These are phyloP conservation scores for Dryococelus australis DNA, from an alignment of 2,888 invertebrate species.

Conservation along the genomic window DNA sequence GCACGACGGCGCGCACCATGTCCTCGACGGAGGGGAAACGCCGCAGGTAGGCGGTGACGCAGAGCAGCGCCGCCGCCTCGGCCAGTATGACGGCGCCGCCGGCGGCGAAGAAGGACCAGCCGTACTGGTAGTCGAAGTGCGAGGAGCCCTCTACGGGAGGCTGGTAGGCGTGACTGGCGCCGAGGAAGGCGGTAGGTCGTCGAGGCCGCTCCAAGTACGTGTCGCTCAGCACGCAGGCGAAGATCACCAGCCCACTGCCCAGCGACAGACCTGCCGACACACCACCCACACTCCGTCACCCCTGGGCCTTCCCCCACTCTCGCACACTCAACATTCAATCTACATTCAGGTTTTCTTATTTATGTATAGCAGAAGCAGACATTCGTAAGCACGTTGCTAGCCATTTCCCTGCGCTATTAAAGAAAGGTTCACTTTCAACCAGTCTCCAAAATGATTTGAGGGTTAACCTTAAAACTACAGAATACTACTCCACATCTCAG, in stretches of 20 bases:
- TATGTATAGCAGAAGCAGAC: no score
- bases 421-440: no score
- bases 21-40: slow-evolving; percentile 68
- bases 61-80: slow-evolving; percentile 66
- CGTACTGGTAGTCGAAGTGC: slow-evolving; percentile 62
- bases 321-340: no score
- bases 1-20: slow-evolving; percentile 69
- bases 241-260: slow-evolving; percentile 67
- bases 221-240: slow-evolving; percentile 68
- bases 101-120: slow-evolving; percentile 70
- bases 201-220: slow-evolving; percentile 61
- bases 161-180: slow-evolving; percentile 1
- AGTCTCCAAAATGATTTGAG: no score
- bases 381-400: no score
- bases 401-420: no score
- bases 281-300: not conserved
- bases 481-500: no score
- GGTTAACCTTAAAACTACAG: no score
- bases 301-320: no score
- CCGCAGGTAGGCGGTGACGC: slow-evolving; percentile 67
- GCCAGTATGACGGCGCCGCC: slow-evolving; percentile 66
- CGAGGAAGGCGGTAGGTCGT: slow-evolving; percentile 37
- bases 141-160: slow-evolving; percentile 29
- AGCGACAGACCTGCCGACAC: slow-evolving; percentile 64
- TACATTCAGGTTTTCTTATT: no score